Base-by-base conservation (phyloP, 53 echinoderm and acorn worm species). In the Holothuria scabra region DNA sequence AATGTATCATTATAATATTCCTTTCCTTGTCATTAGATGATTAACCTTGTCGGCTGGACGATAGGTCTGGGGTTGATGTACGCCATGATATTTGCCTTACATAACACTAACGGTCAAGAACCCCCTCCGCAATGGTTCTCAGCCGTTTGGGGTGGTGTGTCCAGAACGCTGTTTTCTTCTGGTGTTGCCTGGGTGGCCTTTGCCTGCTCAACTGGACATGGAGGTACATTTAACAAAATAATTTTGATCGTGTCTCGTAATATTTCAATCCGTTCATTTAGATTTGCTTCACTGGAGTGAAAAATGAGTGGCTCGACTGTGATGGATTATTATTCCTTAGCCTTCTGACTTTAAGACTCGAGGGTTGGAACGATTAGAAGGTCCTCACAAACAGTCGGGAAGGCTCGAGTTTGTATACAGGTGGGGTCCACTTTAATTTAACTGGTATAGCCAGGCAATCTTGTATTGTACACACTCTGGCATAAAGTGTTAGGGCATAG, bases 181-280 rank as follows among this genome's bases (percentile, higher is more conserved):
- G 91, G 86, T 34, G 91, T 90, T 11, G 76, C 24, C 29, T 90
- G 91, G 91, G 87, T 90, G 9, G 66, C 60, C 8, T 87, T 90
- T 65, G 84, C 87, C 12, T 90, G 91, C 60, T 10, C 60, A 56
- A 75, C 65, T 8, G 86, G 87, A 32, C 76, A 90, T 56, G 91
- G 91, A 83, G 87, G 91, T 83, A 10, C 7, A 41, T 41, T 8
- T 41, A 6, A 41, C n/a, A n/a, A 41, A 5, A 41, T 0, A 41
- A 0, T 41, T 41, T 41, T 41, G 41, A 41, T 41, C 0, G 41
- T 5, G 7, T 41, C 0, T 41, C 41, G 10, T 41, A 6, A 41
- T 41, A 41, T 41, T 41, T 41, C 41, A 5, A 41, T 41, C 0
- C 10, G 10, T 41, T 41, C 41, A 41, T 41, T 41, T 6, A 41